These are phyloP conservation scores for Rhamnusium bicolor DNA, from an alignment of 2,888 invertebrate species.

Conservation along the genomic window DNA sequence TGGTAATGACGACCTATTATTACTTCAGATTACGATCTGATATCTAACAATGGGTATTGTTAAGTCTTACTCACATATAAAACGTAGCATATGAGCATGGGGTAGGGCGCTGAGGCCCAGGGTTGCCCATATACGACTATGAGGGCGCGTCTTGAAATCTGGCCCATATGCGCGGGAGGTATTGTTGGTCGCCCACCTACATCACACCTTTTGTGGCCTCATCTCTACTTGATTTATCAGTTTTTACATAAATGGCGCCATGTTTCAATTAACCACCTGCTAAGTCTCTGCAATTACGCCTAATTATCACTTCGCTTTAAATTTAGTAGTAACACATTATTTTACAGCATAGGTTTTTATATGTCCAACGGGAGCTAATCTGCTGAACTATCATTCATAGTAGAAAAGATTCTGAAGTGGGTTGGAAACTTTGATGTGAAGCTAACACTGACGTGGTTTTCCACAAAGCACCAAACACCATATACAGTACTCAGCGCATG, in stretches of 20 bases:
- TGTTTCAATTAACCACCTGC: not conserved
- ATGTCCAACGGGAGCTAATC: no score
- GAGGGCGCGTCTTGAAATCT: constrained; percentile 31
- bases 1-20: constrained; percentile 19
- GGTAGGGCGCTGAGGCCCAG: constrained; percentile 20
- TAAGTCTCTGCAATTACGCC: not conserved
- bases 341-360: no score
- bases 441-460: no score
- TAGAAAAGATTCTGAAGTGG: no score
- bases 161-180: constrained; percentile 24
- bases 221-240: not conserved
- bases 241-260: not conserved
- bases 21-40: constrained; percentile 21
- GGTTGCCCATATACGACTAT: constrained; percentile 17
- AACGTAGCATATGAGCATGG: constrained; percentile 16
- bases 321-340: no score
- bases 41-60: constrained; percentile 28
- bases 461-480: no score
- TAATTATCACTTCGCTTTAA: not conserved
- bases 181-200: constrained; percentile 31
- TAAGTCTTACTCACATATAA: constrained; percentile 10
- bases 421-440: no score
- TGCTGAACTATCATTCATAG: no score
- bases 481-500: no score
- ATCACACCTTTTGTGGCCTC: constrained; percentile 31